These are phyloP conservation scores for pig (Sus scrofa) DNA, from an alignment of 2,113 vertebrate species.

Conservation along the genomic window T2T-Sscrofa CM000826.6:127806001-127806500, in stretches of 20 bases:
- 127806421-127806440: neutral
- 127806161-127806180: neutral
- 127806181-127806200: neutral
- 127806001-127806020: neutral
- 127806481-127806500: neutral
- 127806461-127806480: neutral
- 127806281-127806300: neutral
- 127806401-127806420: neutral
- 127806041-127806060: neutral
- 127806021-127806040: neutral
- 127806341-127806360: neutral
- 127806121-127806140: neutral
- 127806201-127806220: neutral
- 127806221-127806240: neutral
- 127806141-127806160: conserved; percentile 1
- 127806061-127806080: neutral
- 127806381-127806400: neutral
- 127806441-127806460: neutral
- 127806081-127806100: neutral
- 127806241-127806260: neutral
- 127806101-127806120: neutral
- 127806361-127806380: neutral
- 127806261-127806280: neutral
- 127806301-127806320: neutral
- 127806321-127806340: neutral